phyloP scores from a whole-genome alignment of 2,797 vertebrate species.

The Artibeus lituratus region DNA sequence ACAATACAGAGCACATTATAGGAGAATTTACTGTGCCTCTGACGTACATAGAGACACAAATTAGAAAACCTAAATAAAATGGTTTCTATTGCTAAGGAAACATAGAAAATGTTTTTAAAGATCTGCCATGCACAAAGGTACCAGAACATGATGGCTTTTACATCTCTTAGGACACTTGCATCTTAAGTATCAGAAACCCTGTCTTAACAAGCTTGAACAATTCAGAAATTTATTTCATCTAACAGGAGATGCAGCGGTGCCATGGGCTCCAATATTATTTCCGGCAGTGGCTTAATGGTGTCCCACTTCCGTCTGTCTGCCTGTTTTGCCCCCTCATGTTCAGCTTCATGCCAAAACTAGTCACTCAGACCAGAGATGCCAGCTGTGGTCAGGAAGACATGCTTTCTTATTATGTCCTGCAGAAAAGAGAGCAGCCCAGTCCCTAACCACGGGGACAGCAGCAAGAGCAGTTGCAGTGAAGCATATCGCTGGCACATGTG shows the following conservation, averaged over 20 bases:
- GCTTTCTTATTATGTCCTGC: neutral
- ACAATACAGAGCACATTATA: neutral
- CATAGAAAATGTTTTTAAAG: neutral
- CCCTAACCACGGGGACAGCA: rapidly evolving
- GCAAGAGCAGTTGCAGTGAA: neutral
- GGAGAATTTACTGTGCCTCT: neutral
- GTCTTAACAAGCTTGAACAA: neutral
- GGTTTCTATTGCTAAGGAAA: neutral
- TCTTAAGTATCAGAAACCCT: neutral
- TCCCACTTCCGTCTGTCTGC: neutral
- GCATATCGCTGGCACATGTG: rapidly evolving
- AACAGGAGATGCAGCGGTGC: neutral
- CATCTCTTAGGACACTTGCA: neutral
- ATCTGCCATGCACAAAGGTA: neutral
- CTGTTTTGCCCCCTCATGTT: neutral
- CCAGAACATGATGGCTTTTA: neutral
- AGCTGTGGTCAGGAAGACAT: neutral
- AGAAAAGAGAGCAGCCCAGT: neutral
- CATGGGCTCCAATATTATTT: neutral
- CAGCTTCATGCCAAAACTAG: neutral
- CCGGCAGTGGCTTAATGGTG: neutral
- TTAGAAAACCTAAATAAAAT: neutral
- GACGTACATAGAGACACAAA: neutral
- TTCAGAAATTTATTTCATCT: neutral
- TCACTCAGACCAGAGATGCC: neutral